Evolutionary conservation across 2,113 vertebrate species (phyloP).

Genomic region (Fukomys damarensis): DNA sequence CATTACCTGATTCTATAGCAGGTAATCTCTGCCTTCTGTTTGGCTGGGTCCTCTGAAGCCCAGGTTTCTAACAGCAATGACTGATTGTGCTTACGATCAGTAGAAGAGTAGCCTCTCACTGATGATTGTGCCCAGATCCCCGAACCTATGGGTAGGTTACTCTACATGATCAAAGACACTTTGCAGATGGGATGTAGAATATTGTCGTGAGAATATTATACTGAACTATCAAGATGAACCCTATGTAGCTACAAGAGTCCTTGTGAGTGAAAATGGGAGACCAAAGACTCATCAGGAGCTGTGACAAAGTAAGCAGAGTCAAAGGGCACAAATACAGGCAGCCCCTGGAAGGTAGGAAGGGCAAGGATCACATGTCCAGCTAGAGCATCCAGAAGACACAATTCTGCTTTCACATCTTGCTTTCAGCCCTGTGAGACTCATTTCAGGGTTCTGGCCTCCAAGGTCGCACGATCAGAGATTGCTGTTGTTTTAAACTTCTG

Average conservation of each 20-base stretch:
- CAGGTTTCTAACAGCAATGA: neutral
- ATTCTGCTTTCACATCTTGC: neutral
- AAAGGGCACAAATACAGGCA: rapidly evolving
- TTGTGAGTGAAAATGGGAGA: neutral
- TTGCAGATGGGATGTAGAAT: neutral
- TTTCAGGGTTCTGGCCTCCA: neutral
- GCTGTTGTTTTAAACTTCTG: neutral
- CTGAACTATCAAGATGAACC: neutral
- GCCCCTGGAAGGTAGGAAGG: neutral
- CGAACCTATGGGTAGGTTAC: neutral
- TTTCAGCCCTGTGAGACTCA: neutral
- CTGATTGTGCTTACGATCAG: rapidly evolving
- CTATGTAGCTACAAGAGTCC: rapidly evolving
- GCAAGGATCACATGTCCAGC: neutral
- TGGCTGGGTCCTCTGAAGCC: neutral
- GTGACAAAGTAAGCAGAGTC: neutral
- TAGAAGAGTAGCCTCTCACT: neutral
- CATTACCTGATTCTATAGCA: neutral
- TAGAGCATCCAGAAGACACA: neutral
- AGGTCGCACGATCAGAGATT: neutral
- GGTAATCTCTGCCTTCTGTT: too few species aligned
- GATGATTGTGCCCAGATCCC: neutral
- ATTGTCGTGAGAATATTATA: neutral
- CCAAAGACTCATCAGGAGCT: neutral
- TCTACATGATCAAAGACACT: neutral